Base-by-base conservation (phyloP, 2,888 invertebrate species). In the Drosophila peninsularis region DNA sequence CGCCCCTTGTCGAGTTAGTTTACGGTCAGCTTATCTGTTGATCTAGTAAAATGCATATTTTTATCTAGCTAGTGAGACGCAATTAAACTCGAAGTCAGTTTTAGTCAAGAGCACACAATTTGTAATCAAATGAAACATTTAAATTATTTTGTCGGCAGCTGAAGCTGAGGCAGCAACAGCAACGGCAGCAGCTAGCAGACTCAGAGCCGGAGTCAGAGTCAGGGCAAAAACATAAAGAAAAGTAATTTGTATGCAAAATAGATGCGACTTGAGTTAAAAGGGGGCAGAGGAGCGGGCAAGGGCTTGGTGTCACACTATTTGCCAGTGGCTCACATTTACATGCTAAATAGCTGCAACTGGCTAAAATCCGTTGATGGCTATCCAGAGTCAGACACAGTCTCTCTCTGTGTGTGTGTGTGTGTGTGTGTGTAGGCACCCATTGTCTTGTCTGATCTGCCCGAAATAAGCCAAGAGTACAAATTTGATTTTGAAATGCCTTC, bases 201-300 rank as follows among this genome's bases (percentile, higher is more conserved):
- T 30, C 34, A 17, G 11, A 39, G 27, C 53, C 34, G 13, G 11
- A 39, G 27, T 53, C 47, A 56, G 66, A 44, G 50, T 52, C 41
- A 30, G 34, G n/a, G 49, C 60, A 62, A 83, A 80, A 83, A 82
- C 83, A 87, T 84, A 84, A 84, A 88, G 85, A 86, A 86, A 86
- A 83, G 86, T 88, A 83, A 86, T 86, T 88, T 86, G 85, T 88
- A 86, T 86, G 85, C 86, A 86, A 86, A 86, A 88, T 82, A 86
- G 85, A 71, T 72, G 70, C 17, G 61, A 62, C 50, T 72, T 24
- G 24, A 37, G 50, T 21, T 44, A 17, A 41, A 21, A 13, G 13
- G 30, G 13, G 4, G 17, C 6, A 4, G 0, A 17, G n/a, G 13
- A 14, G 3, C 10, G 39, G 36, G 45, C 24, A 45, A n/a, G 54